Base-by-base conservation (phyloP, 1,140 invertebrate genomes). In the Eumeta japonica region DNA sequence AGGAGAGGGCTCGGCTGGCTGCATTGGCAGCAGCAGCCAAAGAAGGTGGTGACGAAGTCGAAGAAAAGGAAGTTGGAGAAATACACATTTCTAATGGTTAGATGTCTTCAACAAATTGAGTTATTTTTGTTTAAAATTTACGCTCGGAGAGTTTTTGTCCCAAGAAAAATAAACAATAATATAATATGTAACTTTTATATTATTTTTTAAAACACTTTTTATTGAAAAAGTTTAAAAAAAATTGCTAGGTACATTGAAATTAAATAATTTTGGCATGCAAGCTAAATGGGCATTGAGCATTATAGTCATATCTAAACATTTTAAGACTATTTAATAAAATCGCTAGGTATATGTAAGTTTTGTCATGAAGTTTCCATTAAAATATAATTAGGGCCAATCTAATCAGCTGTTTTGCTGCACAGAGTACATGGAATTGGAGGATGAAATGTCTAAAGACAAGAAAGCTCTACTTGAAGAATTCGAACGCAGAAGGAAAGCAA, bases 361-460 rank as follows among this genome's bases (percentile, higher is more conserved):
- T 24, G 7, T 11, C 28, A 30, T 9, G 13, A 5, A 13, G 5
- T 30, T 30, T 30, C 9, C 5, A 30, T 30, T 30, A 10, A 30
- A 10, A 30, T 30, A 24, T 24, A 7, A 24, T 5, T 24, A 24
- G 5, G n/a, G 20, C 5, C n/a, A 7, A 7, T 7, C n/a, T 24
- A 24, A 7, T 24, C n/a, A n/a, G n/a, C n/a, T 24, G 5, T 5
- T 24, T 12, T 12, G 30, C 10, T 31, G 5, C 5, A 5, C 51
- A 81, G 90, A 94, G 63, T 94, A 94, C 51, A 92, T 94, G 83
- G 92, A 95, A 45, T 65, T 96, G 17, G 93, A 95, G 62, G 87
- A 91, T 53, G 87, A 89, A 55, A 86, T 89, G 77, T 87, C 86
- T 0, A 85, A 85, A 57, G 91, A 94, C 58, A 92, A 93, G 55